phyloP scores from a whole-genome alignment of 1,140 invertebrate species.

The Adelges cooleyi region DNA sequence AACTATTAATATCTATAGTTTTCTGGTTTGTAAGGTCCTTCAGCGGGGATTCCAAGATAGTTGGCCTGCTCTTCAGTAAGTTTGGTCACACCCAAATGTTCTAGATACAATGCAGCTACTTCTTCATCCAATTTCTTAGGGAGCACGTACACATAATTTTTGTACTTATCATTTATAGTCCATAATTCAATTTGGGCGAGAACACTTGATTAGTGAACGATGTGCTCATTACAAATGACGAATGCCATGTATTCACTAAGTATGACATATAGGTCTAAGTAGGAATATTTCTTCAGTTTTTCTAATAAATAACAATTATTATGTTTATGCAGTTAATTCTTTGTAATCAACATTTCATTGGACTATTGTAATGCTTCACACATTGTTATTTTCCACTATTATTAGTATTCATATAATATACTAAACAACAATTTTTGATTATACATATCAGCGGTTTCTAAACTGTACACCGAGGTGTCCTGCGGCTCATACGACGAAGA shows the following conservation, averaged over 20 bases:
- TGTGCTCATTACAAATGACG: constrained; percentile 99
- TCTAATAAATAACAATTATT: too few relatives aligned
- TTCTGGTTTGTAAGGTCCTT: constrained; percentile 95
- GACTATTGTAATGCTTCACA: too few relatives aligned
- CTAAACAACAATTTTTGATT: too few relatives aligned
- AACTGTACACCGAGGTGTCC: too few relatives aligned
- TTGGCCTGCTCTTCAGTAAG: constrained; percentile 73
- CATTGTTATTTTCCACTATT: too few relatives aligned
- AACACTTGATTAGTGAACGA: constrained; percentile 99
- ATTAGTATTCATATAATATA: too few relatives aligned
- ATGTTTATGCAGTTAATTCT: too few relatives aligned
- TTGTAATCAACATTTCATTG: too few relatives aligned
- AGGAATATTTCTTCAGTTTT: too few relatives aligned
- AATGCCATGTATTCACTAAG: constrained; percentile 87
- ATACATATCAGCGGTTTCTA: too few relatives aligned
- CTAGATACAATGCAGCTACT: constrained; percentile 90
- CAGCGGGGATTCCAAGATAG: constrained; percentile 76
- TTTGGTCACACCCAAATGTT: constrained; percentile 92
- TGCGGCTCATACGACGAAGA: too few relatives aligned
- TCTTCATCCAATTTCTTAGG: constrained; percentile 98
- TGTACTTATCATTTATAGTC: constrained; percentile 76
- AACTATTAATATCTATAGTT: constrained; percentile 82
- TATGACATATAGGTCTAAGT: too few relatives aligned
- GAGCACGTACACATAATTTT: constrained; percentile 80
- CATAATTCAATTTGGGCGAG: constrained; percentile 97